Conservation (phyloP, 2,113 vertebrate species). For the Turnix velox region DNA sequence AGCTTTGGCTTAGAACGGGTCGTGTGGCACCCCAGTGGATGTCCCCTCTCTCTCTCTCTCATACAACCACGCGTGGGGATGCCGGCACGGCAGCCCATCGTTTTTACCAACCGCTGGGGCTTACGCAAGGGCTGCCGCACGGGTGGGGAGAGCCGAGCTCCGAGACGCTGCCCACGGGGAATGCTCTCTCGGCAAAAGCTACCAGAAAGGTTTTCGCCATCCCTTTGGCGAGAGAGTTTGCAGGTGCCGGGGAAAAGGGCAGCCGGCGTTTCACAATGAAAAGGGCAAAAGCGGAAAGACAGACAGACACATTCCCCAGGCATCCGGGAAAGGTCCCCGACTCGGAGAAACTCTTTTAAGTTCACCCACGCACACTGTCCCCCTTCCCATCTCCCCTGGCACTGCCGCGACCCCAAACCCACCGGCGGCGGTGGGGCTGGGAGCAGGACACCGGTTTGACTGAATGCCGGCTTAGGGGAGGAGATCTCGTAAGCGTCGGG, state of each 20-base stretch:
- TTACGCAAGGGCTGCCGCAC: slow-evolving; percentile 50
- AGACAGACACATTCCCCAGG: too few species aligned
- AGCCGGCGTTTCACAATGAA: background rate
- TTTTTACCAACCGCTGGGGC: slow-evolving; percentile 7
- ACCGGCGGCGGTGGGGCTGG: background rate
- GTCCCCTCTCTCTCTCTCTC: background rate
- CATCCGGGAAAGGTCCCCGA: background rate
- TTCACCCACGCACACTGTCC: background rate
- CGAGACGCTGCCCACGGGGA: background rate
- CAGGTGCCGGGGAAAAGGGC: background rate
- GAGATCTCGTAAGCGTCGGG: background rate
- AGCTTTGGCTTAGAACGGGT: fast-evolving
- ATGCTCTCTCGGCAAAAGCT: background rate
- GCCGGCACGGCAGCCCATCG: background rate
- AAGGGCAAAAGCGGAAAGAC: background rate
- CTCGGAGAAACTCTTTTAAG: background rate
- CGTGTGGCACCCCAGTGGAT: fast-evolving
- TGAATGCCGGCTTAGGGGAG: fast-evolving
- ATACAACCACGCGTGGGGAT: background rate
- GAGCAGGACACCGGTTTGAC: background rate
- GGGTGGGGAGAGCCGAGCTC: background rate
- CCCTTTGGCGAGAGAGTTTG: background rate
- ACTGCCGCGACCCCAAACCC: background rate
- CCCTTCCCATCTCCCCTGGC: background rate
- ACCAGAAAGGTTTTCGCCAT: background rate